Base-by-base conservation (phyloP, 2,113 vertebrate genomes). In the Mastomys natalensis region DNA sequence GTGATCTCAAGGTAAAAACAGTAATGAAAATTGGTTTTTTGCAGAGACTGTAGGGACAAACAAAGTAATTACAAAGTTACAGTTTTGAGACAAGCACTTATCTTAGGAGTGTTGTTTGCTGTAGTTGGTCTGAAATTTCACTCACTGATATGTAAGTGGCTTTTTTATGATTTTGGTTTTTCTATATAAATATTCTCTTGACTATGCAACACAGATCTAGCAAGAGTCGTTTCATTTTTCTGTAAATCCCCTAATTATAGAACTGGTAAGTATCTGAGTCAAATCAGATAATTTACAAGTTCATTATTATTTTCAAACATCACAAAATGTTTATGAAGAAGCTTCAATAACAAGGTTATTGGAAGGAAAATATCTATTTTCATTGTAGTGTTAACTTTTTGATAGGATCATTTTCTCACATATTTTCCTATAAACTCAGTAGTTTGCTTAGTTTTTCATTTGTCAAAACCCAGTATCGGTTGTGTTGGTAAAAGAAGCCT, bases 1-100 rank as follows among this genome's bases (percentile, higher is more conserved):
- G 99, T 98, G 99, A 99, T 99, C 99, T 99, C 98, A 99, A 99
- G 99, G 99, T 99, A 99, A 99, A 99, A 98, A 98, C 98, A 98
- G 98, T 97, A 98, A 98, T 98, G 98, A 98, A 91, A 98, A 97
- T 98, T 98, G 53, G 29, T 77, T 77, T 77, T 45, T 77, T 48
- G 22, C 87, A 96, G 92, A 97, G 97, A 89, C 98, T 97, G 5
- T 96, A 95, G 98, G 98, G 98, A 98, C 97, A 98, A 98, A 98
- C 97, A 95, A 98, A 98, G 98, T 98, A 98, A 98, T 99, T 98
- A 98, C 97, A 98, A 98, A 98, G 98, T 98, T 98, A 95, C 97
- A 97, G 91, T 98, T 98, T 96, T 94, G 93, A 95, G 66, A 85
- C 78, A 72, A 90, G 1, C 48, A 21, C 22, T 87, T 76, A 96